phyloP scores from a whole-genome alignment of 2,797 vertebrate genomes.

The Anabas testudineus region DNA sequence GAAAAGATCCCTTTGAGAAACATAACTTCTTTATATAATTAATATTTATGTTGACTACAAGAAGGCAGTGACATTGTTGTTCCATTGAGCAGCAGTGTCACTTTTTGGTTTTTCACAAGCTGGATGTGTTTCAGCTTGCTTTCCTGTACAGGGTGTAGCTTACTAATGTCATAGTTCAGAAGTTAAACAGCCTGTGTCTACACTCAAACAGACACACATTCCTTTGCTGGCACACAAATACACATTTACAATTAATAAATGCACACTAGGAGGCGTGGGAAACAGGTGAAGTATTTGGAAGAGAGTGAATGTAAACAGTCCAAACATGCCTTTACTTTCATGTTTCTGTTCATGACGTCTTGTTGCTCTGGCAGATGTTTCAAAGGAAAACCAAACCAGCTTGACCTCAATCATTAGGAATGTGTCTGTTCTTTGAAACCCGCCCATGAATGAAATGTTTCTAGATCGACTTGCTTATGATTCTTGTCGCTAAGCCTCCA shows the following conservation, averaged over 20 bases:
- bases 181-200: conserved; percentile 42
- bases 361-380: conserved; percentile 7
- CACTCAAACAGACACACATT: conserved; percentile 58
- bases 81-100: conserved; percentile 15
- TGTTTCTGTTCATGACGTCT: conserved; percentile 15
- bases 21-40: background rate
- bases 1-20: no score
- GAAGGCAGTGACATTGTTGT: background rate
- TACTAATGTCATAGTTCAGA: conserved; percentile 49
- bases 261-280: conserved; percentile 51
- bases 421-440: conserved; percentile 35
- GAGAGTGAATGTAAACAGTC: conserved; percentile 2
- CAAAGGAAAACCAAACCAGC: conserved; percentile 7
- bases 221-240: conserved; percentile 12
- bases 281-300: conserved; percentile 50
- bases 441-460: conserved; percentile 37
- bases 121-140: conserved; percentile 60
- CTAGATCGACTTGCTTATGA: background rate
- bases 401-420: conserved; percentile 37
- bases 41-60: background rate
- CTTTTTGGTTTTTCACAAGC: background rate
- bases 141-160: conserved; percentile 53
- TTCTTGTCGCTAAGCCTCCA: conserved; percentile 1
- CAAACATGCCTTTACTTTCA: conserved; percentile 25
- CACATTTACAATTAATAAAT: background rate